Evolutionary conservation across 2,888 invertebrate species (phyloP), one percentile per base, ranked within the genome.

Genomic region (Eucera pruinosa): DNA sequence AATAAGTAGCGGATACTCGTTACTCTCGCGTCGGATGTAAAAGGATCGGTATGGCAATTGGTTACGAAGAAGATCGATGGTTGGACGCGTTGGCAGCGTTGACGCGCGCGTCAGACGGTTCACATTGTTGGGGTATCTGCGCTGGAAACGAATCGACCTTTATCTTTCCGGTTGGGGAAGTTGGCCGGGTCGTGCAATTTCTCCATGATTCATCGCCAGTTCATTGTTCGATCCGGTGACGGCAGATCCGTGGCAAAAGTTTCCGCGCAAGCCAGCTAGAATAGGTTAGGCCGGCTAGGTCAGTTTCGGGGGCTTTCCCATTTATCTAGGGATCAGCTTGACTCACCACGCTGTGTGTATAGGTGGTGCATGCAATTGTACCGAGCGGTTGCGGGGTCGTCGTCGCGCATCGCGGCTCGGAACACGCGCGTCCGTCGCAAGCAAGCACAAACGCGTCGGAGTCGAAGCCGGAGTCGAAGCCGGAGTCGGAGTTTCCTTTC

Each of bases 271-370:
- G 15, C 25, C 48, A 13, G 11, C 1, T 27, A 11, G 43, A 30
- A 18, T 30, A n/a, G n/a, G n/a, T n/a, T n/a, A n/a, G n/a, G 6
- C 13, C 15, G 36, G 33, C 13, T 30, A 41, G 45, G 20, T 58
- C 48, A 39, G 27, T 68, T 68, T 45, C 48, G 7, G 18, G 60
- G 74, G 58, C 50, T 85, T 85, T 64, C 72, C 68, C 58, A 47
- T 70, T 76, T 74, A 75, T 73, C 78, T 47, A 68, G 36, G 79
- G 58, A 82, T 76, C 76, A 47, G 70, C 41, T 78, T 84, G 84
- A 84, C 69, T 81, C 78, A 80, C 65, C 70, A 55, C 48, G 50
- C 36, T 48, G 50, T 52, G 65, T 55, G 57, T 13, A 43, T 62
- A 45, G 20, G 43, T 23, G 27, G 23, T 69, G 69, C 73, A 55